Conservation (phyloP, 2,113 vertebrate genomes). For the Dasypus novemcinctus region DNA sequence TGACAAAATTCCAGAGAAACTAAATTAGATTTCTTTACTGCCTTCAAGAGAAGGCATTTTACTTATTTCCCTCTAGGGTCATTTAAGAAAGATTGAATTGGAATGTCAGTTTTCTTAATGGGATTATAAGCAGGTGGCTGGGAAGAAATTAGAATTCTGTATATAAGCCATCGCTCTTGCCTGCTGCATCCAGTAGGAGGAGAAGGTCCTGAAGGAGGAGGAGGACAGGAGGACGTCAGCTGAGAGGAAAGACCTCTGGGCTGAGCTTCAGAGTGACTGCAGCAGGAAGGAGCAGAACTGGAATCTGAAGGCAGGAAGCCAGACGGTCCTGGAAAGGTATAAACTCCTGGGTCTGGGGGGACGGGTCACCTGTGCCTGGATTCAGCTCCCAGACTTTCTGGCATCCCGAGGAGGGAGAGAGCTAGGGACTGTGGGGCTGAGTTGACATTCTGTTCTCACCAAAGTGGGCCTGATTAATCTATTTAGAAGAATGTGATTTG, state of each 20-base stretch:
- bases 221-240: not conserved
- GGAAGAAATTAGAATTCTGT: not conserved
- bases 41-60: not conserved
- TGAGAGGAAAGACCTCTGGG: not conserved
- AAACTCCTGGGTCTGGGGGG: too few relatives aligned
- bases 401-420: not conserved
- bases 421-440: not conserved
- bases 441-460: not conserved
- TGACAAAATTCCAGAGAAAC: not conserved
- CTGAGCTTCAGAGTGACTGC: not conserved
- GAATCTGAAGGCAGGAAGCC: not conserved
- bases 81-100: not conserved
- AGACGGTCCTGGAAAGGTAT: not conserved
- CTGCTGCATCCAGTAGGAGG: not conserved
- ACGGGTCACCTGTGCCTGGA: not conserved
- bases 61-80: not conserved
- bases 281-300: not conserved
- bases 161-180: not conserved
- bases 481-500: not conserved
- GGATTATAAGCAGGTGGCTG: not conserved
- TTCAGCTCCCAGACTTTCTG: not conserved
- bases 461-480: not conserved
- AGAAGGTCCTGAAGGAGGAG: not conserved
- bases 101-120: not conserved
- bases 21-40: not conserved